phyloP scores from a whole-genome alignment of 2,888 invertebrate species.

The Craniophora ligustri region DNA sequence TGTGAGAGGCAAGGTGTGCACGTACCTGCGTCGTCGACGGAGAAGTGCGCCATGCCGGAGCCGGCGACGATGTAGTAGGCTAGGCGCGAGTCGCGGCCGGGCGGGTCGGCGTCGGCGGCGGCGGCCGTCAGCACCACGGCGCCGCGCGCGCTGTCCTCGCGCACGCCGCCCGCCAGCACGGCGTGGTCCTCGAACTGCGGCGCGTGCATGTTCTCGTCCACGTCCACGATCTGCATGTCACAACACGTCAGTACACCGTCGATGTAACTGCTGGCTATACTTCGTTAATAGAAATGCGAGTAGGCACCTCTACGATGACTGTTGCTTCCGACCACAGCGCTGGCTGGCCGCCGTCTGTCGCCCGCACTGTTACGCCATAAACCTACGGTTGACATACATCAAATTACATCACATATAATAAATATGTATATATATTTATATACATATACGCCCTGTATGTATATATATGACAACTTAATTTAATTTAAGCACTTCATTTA shows the following conservation, averaged over 20 bases:
- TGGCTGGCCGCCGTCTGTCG: slow-evolving; percentile 95
- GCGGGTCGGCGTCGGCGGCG: slow-evolving; percentile 94
- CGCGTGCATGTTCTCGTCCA: slow-evolving; percentile 96
- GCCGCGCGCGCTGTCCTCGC: slow-evolving; percentile 94
- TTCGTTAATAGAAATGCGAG: neutral
- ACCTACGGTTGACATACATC: slow-evolving; percentile 82
- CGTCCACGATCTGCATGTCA: slow-evolving; percentile 92
- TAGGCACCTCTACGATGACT: slow-evolving; percentile 91
- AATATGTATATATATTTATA: no score
- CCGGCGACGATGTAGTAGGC: slow-evolving; percentile 96
- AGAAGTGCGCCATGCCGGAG: slow-evolving; percentile 96
- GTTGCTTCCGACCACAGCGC: slow-evolving; percentile 93
- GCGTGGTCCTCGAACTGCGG: slow-evolving; percentile 94
- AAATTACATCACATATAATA: neutral
- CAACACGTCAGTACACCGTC: neutral
- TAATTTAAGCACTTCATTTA: no score
- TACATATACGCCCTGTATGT: no score
- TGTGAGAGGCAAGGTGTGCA: no score
- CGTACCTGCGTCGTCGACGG: slow-evolving; percentile 96
- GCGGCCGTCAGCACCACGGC: slow-evolving; percentile 93
- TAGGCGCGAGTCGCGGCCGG: slow-evolving; percentile 94
- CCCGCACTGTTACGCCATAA: slow-evolving; percentile 95
- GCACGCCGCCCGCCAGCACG: slow-evolving; percentile 92
- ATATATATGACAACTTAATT: no score
- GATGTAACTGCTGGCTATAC: neutral